These are phyloP conservation scores for Dioctria rufipes DNA, from an alignment of 2,888 invertebrate genomes.

Conservation along the genomic window DNA sequence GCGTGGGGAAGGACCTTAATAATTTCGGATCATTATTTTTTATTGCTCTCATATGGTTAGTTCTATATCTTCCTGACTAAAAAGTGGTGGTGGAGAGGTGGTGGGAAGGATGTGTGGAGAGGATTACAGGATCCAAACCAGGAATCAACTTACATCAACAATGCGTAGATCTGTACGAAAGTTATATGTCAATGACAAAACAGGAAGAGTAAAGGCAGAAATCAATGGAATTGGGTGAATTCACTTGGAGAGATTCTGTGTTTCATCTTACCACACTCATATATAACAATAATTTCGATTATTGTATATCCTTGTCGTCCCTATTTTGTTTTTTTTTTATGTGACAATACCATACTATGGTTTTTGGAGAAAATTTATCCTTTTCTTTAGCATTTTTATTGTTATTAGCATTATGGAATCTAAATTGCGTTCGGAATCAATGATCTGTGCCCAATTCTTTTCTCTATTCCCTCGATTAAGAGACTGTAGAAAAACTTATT, in stretches of 20 bases:
- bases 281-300: not conserved
- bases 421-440: slow-evolving; percentile 20
- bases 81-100: too few relatives aligned
- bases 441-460: slow-evolving; percentile 13
- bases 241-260: not conserved
- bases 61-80: not conserved
- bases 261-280: not conserved
- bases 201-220: not conserved
- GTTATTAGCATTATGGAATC: slow-evolving; percentile 26
- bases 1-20: slow-evolving; percentile 6
- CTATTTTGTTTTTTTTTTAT: not conserved
- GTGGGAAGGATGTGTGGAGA: not conserved
- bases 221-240: slow-evolving; percentile 7
- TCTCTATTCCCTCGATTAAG: too few relatives aligned
- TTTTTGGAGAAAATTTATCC: slow-evolving; percentile 15
- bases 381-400: slow-evolving; percentile 17
- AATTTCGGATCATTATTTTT: slow-evolving; percentile 46
- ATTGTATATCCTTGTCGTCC: not conserved
- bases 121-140: not conserved
- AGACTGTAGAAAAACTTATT: too few relatives aligned
- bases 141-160: not conserved
- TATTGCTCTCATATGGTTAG: slow-evolving; percentile 30
- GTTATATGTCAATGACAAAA: not conserved
- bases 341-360: not conserved
- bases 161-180: not conserved